Percentiles rank a stretch among this genome's conserved stretches.
phyloP scores from a whole-genome alignment of 2,888 invertebrate genomes.

The Chalcis sispes region DNA sequence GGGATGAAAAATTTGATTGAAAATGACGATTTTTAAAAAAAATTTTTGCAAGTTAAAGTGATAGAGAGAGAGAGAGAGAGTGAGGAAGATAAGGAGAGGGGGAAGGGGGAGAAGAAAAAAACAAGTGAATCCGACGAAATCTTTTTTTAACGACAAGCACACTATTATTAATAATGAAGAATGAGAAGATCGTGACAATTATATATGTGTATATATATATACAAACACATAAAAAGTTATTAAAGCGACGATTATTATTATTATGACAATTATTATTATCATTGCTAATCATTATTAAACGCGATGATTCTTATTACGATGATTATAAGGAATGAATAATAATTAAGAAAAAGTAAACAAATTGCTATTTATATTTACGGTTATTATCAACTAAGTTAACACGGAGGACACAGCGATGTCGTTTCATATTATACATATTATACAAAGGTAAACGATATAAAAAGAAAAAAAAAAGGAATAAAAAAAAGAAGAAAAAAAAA shows the following conservation, averaged over 20 bases:
- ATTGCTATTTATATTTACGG: constrained; percentile 59
- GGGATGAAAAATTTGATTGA: too few relatives aligned
- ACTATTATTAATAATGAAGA: constrained; percentile 35
- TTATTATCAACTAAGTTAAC: constrained; percentile 61
- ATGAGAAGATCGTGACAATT: constrained; percentile 30
- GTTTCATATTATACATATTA: constrained; percentile 62
- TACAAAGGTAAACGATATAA: constrained; percentile 60
- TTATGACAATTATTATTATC: constrained; percentile 58
- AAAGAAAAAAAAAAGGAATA: constrained; percentile 30
- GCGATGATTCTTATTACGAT: constrained; percentile 46
- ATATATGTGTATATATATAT: constrained; percentile 28
- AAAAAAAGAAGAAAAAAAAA: constrained; percentile 26
- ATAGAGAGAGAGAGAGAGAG: constrained; percentile 12
- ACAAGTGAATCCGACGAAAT: neutral
- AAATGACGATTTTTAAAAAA: neutral
- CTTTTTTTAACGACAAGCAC: constrained; percentile 37
- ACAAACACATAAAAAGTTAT: constrained; percentile 20
- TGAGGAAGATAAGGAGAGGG: neutral
- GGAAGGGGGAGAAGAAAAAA: too few relatives aligned
- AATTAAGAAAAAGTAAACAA: constrained; percentile 43
- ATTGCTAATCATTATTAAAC: constrained; percentile 59
- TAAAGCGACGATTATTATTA: constrained; percentile 34
- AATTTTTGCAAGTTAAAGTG: neutral
- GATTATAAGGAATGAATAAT: constrained; percentile 43
- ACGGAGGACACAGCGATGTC: constrained; percentile 57